Evolutionary conservation across 2,797 vertebrate species (phyloP).

Genomic region (Gallinago nigripennis): DNA sequence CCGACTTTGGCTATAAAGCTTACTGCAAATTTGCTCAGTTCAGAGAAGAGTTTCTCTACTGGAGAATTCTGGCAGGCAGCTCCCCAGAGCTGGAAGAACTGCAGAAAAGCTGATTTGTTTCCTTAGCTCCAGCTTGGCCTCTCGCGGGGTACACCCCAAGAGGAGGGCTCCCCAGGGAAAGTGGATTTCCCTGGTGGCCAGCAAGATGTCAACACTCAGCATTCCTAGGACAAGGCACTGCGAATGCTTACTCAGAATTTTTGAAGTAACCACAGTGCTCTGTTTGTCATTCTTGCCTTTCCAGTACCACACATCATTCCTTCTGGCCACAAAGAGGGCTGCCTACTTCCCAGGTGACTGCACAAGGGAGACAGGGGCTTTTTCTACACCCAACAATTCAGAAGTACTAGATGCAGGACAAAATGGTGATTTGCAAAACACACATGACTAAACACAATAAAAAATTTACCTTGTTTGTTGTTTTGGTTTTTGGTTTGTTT

Average conservation of each 20-base stretch:
- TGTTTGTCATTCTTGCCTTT: background rate
- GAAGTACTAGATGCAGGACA: background rate
- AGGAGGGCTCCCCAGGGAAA: background rate
- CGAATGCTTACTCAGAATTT: background rate
- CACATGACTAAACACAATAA: background rate
- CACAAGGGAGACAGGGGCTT: background rate
- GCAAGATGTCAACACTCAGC: background rate
- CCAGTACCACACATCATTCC: background rate
- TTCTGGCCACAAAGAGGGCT: background rate
- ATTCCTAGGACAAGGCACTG: background rate
- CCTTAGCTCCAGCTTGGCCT: background rate
- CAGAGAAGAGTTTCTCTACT: background rate
- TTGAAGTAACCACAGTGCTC: background rate
- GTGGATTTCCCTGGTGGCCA: background rate
- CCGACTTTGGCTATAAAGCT: slow-evolving; percentile 46
- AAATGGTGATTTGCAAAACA: background rate
- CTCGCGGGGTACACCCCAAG: rapidly evolving
- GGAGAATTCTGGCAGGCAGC: slow-evolving; percentile 4
- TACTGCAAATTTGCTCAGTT: slow-evolving; percentile 35
- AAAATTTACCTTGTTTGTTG: background rate
- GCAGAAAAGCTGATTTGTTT: background rate
- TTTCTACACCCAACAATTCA: background rate
- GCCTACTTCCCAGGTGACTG: background rate
- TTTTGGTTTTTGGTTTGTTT: no score
- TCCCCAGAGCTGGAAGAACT: background rate